Evolutionary conservation across 2,888 invertebrate genomes (phyloP), one percentile per base, ranked within the genome.

Genomic region (Orthonevra nobilis): DNA sequence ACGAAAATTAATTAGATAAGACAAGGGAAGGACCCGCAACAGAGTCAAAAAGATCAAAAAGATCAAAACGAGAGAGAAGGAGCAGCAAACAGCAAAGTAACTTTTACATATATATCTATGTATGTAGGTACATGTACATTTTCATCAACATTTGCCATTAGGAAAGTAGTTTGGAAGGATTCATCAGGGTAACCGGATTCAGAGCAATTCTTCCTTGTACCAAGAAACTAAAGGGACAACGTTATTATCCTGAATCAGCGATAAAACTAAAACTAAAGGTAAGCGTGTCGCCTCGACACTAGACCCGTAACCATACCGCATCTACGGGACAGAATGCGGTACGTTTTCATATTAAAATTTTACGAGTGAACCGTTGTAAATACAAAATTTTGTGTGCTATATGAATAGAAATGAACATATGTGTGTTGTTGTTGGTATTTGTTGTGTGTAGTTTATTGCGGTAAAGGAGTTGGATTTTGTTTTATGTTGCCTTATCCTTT

Each of bases 251-350:
- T 58, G 56, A 73, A 56, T 79, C 73, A 73, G 66, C 73, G 54
- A 73, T 73, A 73, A 56, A 68, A 73, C 54, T 61, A 70, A 70
- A 70, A 70, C 64, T 70, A 42, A 66, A 79, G 79, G 79, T 73
- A 73, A 73, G 73, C 66, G 44, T n/a, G 32, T 30, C 15, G 19
- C 15, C n/a, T n/a, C n/a, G n/a, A n/a, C 23, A 23, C 23, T 23
- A 23, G 50, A 14, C 20, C 63, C 50, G 7, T 32, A 48, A 12
- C 30, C 19, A 15, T 4, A 14, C 46, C 26, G 9, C 56, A 46
- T 23, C n/a, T n/a, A n/a, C n/a, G 10, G 46, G 46, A 44, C 46
- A 44, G 28, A 44, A 12, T 40, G 64, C 58, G 75, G 63, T 69
- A 63, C 58, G 58, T 54, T 72, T 72, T 66, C 40, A 66, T 68